These are phyloP conservation scores for Coregonus sp. DNA, from an alignment of 2,797 vertebrate species.

Conservation along the genomic window DNA sequence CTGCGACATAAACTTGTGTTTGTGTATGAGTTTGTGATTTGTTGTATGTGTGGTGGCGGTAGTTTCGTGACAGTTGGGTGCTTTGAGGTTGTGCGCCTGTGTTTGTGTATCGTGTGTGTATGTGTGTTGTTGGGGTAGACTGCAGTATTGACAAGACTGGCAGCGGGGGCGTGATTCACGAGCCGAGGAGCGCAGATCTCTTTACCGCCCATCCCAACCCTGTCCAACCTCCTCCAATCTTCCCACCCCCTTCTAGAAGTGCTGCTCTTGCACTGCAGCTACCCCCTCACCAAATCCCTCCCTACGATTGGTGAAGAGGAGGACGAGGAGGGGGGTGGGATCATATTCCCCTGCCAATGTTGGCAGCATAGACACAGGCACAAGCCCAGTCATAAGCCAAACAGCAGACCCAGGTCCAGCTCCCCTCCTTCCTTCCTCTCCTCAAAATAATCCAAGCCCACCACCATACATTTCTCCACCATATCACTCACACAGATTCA, in stretches of 20 bases:
- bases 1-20: not conserved
- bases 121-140: slow-evolving; percentile 33
- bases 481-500: slow-evolving; percentile 12
- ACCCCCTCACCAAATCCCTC: slow-evolving; percentile 43
- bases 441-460: not conserved
- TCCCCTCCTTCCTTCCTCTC: not conserved
- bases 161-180: slow-evolving; percentile 63
- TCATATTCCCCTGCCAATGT: slow-evolving; percentile 58
- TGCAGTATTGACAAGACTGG: slow-evolving; percentile 60
- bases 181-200: slow-evolving; percentile 66
- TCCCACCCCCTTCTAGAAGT: slow-evolving; percentile 57
- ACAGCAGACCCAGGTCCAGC: slow-evolving; percentile 55
- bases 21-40: slow-evolving; percentile 2
- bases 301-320: slow-evolving; percentile 60
- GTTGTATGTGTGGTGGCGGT: slow-evolving; percentile 26
- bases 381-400: slow-evolving; percentile 50
- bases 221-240: slow-evolving; percentile 33
- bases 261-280: slow-evolving; percentile 72
- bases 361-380: slow-evolving; percentile 49
- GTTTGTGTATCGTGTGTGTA: slow-evolving; percentile 10
- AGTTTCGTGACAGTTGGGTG: slow-evolving; percentile 44
- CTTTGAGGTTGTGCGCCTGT: slow-evolving; percentile 32
- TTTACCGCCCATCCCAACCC: slow-evolving; percentile 37
- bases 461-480: not conserved
- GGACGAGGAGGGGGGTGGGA: slow-evolving; percentile 21